Evolutionary conservation across 1,140 invertebrate genomes (phyloP), one percentile per base, ranked within the genome.

Genomic region (Ceratoteleas bidentatus): DNA sequence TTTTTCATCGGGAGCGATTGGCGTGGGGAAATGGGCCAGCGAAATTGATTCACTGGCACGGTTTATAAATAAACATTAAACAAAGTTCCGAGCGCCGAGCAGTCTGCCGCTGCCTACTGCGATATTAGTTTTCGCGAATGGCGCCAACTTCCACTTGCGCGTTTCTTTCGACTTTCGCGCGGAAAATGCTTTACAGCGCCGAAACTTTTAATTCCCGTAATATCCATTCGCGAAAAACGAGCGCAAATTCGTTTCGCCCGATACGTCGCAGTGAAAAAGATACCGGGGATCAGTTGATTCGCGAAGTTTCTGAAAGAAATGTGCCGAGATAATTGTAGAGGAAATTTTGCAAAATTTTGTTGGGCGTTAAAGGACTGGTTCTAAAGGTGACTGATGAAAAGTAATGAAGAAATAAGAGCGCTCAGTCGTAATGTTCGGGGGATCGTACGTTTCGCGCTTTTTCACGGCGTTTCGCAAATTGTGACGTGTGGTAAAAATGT

Each of bases 401-500:
- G 40, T 76, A 72, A 64, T 70, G 66, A 65, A 70, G 66, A 77
- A 54, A 77, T 66, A 64, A 66, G 66, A 52, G 45, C 47, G n/a
- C 38, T 50, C 0, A 36, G 36, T 32, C 16, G 11, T 68, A 62
- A 49, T 13, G 65, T 70, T 72, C 43, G 13, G 15, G 47, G 52
- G 78, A 72, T 73, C 50, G 56, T 61, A 52, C 50, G 56, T 68
- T 52, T 74, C 58, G 34, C 57, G 9, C 52, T 50, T 50, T 70
- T 80, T 69, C 50, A 61, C 43, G 57, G 57, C 38, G 45, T 73
- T 70, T 70, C 52, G 36, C 65, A 70, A 74, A 81, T 81, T 81
- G 78, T 81, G 52, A 75, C 60, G 58, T 70, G 70, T 74, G 70
- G 62, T 58, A 80, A 75, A 81, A 81, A 70, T 70, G 62, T 81